These are phyloP conservation scores for Stictonetta naevosa DNA, from an alignment of 2,113 vertebrate species.

Conservation along the genomic window DNA sequence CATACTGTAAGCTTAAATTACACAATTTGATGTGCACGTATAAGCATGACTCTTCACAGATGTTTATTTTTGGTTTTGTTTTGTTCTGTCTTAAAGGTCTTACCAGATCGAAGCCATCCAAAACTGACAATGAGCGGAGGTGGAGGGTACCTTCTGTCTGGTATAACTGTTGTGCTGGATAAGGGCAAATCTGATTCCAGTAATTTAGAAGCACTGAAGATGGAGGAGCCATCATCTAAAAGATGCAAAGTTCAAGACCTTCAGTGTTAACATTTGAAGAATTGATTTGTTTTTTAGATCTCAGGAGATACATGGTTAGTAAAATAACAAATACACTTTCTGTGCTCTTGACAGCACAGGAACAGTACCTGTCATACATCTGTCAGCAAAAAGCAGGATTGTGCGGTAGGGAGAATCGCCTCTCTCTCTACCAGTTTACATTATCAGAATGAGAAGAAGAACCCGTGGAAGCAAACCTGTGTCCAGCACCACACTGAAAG, in stretches of 20 bases:
- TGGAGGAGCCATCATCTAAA: conserved; percentile 87
- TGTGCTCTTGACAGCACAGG: conserved; percentile 13
- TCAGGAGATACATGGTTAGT: conserved; percentile 16
- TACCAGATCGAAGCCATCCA: conserved; percentile 95
- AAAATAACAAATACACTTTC: background rate
- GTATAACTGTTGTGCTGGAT: conserved; percentile 85
- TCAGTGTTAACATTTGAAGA: conserved; percentile 62
- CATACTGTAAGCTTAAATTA: background rate
- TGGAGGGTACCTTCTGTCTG: conserved; percentile 92
- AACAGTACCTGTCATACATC: background rate
- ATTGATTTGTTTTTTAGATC: conserved; percentile 11
- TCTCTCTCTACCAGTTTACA: background rate
- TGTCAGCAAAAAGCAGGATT: background rate
- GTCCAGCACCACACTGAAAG: background rate
- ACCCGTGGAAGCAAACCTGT: background rate
- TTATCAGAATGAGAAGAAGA: background rate
- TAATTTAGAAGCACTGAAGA: conserved; percentile 34
- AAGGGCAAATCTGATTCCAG: conserved; percentile 52
- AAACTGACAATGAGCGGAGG: conserved; percentile 93
- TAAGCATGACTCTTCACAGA: background rate
- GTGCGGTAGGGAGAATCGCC: background rate
- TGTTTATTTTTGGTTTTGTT: background rate
- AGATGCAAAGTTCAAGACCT: conserved; percentile 83
- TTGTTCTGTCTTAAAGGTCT: conserved; percentile 78
- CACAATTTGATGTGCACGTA: background rate